Base-by-base conservation (phyloP, 1,140 invertebrate species). In the Drosophila watanabei region DNA sequence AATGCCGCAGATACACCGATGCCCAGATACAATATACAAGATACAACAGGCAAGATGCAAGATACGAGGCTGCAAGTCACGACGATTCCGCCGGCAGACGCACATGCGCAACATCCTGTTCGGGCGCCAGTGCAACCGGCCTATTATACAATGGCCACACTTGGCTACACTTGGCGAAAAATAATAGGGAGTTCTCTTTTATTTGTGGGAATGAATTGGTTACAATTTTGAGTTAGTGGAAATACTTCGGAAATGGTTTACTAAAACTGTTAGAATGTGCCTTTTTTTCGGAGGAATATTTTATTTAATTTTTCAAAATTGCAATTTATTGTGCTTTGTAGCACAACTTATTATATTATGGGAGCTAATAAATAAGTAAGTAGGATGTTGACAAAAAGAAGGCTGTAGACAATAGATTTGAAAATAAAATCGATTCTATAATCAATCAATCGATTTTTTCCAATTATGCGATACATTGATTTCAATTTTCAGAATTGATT, bases 61-160 rank as follows among this genome's bases (percentile, higher is more conserved):
- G 57, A 16, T 4, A 28, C 24, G 16, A 48, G 35, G 60, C 30
- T 33, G 35, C 61, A 33, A 65, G 61, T 35, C 65, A 48, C n/a
- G 43, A 39, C 14, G 16, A 28, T 39, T 43, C 39, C 65, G 46
- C 35, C 45, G 45, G 39, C 64, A 58, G 48, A 49, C 20, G 48
- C 62, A 72, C 80, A 87, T 79, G 76, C 76, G 84, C 76, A 76
- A 87, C 68, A 88, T 87, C 84, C 84, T 87, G 83, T 77, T 82
- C 52, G 51, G 58, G 45, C 16, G 60, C n/a, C 60, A 75, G 39
- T 77, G 46, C 59, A 82, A 79, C 75, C 65, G 75, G 83, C 71
- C 68, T 76, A 87, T 87, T 87, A 87, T 87, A 88, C 83, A 87
- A 87, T 80, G 69, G 41, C 20, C 20, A 33, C 14, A 20, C 20